Conservation (phyloP, 2,888 invertebrate genomes). For the Epinotia demarniana region DNA sequence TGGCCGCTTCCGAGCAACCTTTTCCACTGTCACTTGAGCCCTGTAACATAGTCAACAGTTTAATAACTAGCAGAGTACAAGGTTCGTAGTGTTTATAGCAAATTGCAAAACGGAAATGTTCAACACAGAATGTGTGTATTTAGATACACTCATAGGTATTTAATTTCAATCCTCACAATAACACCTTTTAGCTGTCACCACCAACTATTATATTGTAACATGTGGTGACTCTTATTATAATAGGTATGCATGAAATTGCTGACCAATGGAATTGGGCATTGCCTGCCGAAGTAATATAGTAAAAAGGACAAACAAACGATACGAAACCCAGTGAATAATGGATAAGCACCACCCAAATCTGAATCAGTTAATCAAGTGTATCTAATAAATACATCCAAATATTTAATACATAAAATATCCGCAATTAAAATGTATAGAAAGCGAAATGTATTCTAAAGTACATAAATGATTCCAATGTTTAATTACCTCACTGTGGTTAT, state of each 20-base stretch:
- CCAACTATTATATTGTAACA: conserved; percentile 26
- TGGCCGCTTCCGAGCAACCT: conserved; percentile 89
- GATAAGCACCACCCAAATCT: conserved; percentile 41
- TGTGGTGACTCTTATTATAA: conserved; percentile 22
- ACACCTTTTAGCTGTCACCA: conserved; percentile 27
- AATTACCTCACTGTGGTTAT: conserved; percentile 87
- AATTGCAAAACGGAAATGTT: conserved; percentile 33
- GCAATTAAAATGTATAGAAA: background rate
- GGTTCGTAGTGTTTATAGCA: conserved; percentile 23
- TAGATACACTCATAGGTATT: conserved; percentile 35
- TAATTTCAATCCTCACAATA: conserved; percentile 32
- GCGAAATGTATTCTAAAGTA: background rate
- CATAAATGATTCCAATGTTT: conserved; percentile 24
- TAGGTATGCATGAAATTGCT: conserved; percentile 26
- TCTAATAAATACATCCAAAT: background rate
- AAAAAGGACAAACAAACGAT: conserved; percentile 26
- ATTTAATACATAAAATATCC: background rate
- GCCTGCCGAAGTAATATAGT: conserved; percentile 6
- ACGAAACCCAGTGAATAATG: conserved; percentile 35
- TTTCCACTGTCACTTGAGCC: conserved; percentile 94
- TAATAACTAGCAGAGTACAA: background rate
- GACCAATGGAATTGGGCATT: conserved; percentile 10
- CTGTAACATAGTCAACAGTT: conserved; percentile 64
- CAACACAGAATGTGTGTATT: conserved; percentile 33
- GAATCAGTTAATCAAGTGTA: conserved; percentile 15